phyloP scores from a whole-genome alignment of 2,797 vertebrate genomes.

The Anguilla marmorata region DNA sequence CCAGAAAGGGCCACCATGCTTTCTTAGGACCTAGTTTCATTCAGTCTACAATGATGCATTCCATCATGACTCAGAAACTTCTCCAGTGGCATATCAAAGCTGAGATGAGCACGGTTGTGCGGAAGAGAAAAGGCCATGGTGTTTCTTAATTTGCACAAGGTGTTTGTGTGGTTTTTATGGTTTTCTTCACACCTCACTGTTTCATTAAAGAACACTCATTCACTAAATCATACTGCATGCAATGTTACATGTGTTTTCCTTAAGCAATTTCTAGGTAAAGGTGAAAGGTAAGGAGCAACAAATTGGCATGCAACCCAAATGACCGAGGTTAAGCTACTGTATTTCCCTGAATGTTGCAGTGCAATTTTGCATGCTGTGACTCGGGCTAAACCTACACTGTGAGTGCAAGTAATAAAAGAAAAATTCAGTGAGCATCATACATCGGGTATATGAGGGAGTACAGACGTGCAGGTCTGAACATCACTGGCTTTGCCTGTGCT shows the following conservation, averaged over 20 bases:
- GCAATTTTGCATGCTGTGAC: neutral
- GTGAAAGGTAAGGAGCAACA: neutral
- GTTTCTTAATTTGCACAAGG: neutral
- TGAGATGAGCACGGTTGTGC: neutral
- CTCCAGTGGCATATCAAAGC: neutral
- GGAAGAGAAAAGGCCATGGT: constrained; percentile 3
- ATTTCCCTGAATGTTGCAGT: neutral
- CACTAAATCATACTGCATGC: neutral
- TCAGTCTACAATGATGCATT: neutral
- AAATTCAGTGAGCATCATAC: neutral
- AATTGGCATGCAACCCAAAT: neutral
- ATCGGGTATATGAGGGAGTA: neutral
- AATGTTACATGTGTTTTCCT: neutral
- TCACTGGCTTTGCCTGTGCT: neutral
- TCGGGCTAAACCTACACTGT: neutral
- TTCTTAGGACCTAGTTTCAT: neutral
- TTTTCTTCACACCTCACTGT: neutral
- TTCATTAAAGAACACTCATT: too few species aligned
- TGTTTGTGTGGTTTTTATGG: constrained; percentile 16
- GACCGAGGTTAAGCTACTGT: neutral
- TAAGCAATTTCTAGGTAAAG: neutral
- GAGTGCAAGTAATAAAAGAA: neutral
- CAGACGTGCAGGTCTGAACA: neutral
- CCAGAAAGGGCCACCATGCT: neutral
- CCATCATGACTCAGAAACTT: neutral